Evolutionary conservation across 2,888 invertebrate species (phyloP).

Genomic region (Polydrusus tereticollis): DNA sequence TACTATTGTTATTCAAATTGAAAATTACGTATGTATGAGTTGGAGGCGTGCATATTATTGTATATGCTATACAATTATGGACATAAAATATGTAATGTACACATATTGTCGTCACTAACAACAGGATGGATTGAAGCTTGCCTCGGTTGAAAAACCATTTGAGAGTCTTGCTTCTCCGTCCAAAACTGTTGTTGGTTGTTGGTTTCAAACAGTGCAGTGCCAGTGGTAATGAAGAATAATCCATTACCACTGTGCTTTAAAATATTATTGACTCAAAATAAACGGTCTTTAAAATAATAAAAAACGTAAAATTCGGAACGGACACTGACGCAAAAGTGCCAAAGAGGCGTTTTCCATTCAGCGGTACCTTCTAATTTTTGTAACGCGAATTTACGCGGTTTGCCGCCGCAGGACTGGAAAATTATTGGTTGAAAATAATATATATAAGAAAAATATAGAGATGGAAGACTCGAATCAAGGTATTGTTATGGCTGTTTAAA

Average conservation of each 20-base stretch:
- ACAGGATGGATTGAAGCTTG: no score
- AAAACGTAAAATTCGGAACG: background rate
- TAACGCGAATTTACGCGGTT: conserved; percentile 20
- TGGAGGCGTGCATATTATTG: background rate
- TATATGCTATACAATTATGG: background rate
- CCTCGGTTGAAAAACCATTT: no score
- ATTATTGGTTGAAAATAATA: conserved; percentile 28
- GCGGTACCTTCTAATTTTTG: conserved; percentile 23
- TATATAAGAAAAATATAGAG: conserved; percentile 27
- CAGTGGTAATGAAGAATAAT: no score
- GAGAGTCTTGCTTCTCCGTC: no score
- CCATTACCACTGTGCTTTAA: no score
- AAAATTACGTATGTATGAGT: background rate
- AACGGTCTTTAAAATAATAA: background rate
- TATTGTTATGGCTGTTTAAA: conserved; percentile 25
- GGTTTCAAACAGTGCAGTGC: no score
- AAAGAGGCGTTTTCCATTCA: conserved; percentile 10
- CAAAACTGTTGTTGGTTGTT: no score
- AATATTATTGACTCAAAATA: no score
- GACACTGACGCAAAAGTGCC: conserved; percentile 18
- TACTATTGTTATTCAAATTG: background rate
- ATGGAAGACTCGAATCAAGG: conserved; percentile 12
- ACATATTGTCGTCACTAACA: no score
- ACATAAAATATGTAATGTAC: background rate
- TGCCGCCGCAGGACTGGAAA: conserved; percentile 15